phyloP scores from a whole-genome alignment of 2,888 invertebrate species.

The Apodemia hepburni region DNA sequence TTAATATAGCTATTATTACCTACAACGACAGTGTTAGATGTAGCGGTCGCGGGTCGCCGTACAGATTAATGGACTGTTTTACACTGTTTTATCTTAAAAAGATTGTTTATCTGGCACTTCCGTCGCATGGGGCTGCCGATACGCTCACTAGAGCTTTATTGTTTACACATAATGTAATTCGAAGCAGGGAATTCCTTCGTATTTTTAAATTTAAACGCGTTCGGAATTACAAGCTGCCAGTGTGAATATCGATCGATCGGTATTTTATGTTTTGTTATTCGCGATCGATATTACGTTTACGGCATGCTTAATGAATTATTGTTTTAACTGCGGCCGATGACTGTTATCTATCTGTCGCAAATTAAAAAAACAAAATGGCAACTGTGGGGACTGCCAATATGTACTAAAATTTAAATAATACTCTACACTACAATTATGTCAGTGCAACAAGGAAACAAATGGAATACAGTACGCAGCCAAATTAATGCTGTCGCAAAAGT shows the following conservation, averaged over 20 bases:
- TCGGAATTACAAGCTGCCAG: slow-evolving; percentile 51
- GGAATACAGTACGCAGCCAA: no score
- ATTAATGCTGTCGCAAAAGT: no score
- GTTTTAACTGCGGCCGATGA: slow-evolving; percentile 40
- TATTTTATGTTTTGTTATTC: slow-evolving; percentile 56
- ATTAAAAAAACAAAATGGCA: no score
- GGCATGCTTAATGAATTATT: slow-evolving; percentile 59
- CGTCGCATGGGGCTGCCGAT: slow-evolving; percentile 73
- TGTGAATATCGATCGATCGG: slow-evolving; percentile 63
- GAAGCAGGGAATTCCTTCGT: slow-evolving; percentile 77
- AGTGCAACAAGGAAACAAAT: no score
- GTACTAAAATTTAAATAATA: no score
- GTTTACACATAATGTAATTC: slow-evolving; percentile 80
- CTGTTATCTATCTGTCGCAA: no score
- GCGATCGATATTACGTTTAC: slow-evolving; percentile 65
- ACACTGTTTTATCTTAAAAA: slow-evolving; percentile 76
- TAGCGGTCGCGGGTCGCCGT: slow-evolving; percentile 51
- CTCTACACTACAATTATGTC: no score
- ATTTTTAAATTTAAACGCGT: slow-evolving; percentile 70
- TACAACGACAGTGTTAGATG: slow-evolving; percentile 57
- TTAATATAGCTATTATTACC: slow-evolving; percentile 31
- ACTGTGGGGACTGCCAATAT: no score
- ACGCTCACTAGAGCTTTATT: slow-evolving; percentile 75
- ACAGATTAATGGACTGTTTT: slow-evolving; percentile 73
- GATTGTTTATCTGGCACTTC: slow-evolving; percentile 77